Evolutionary conservation across 2,888 invertebrate genomes (phyloP).

Genomic region (Sclerodermus sp.): DNA sequence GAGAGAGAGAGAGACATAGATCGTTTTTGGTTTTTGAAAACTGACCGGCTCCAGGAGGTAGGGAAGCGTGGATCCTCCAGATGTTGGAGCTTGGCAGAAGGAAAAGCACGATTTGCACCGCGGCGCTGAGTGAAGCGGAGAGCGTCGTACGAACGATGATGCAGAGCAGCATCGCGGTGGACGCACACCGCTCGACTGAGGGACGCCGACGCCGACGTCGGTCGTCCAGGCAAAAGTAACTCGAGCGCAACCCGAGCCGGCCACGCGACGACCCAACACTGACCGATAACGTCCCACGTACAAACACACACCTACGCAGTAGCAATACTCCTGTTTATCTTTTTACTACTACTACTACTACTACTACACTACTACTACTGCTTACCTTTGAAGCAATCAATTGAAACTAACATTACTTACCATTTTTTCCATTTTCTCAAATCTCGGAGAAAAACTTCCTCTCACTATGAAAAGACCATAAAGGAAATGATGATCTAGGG

Average conservation of each 20-base stretch:
- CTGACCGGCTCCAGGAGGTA: constrained; percentile 54
- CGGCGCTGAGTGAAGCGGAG: constrained; percentile 32
- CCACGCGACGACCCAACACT: too few species aligned
- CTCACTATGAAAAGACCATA: too few species aligned
- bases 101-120: constrained; percentile 23
- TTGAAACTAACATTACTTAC: too few species aligned
- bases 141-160: constrained; percentile 39
- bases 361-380: too few species aligned
- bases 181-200: constrained; percentile 49
- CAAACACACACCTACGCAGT: too few species aligned
- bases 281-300: too few species aligned
- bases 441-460: too few species aligned
- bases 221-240: background rate
- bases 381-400: too few species aligned
- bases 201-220: constrained; percentile 13
- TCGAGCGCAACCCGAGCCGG: background rate
- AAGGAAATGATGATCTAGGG: too few species aligned
- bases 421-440: too few species aligned
- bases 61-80: constrained; percentile 35
- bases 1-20: background rate
- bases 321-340: too few species aligned
- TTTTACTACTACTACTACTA: too few species aligned
- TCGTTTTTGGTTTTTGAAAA: constrained; percentile 7
- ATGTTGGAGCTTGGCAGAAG: constrained; percentile 26
- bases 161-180: constrained; percentile 54